These are phyloP conservation scores for Andrena trimmerana DNA, from an alignment of 2,888 invertebrate genomes.

Conservation along the genomic window DNA sequence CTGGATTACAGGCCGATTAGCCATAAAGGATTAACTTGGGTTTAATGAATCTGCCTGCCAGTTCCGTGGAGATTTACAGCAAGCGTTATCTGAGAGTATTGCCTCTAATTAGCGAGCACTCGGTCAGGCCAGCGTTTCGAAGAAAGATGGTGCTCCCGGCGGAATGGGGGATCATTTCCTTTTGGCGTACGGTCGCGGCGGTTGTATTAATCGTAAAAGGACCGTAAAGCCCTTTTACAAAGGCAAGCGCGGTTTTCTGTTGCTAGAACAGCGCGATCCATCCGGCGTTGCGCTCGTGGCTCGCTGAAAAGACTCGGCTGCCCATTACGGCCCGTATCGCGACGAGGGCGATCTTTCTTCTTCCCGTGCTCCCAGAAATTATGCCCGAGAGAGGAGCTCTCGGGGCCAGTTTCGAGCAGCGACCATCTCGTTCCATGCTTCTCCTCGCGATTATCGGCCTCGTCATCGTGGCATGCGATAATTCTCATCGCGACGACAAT, in stretches of 20 bases:
- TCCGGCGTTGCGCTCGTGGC: constrained; percentile 15
- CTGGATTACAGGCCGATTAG: not conserved
- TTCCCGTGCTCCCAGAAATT: constrained; percentile 48
- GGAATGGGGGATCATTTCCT: constrained; percentile 42
- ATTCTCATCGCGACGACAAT: constrained; percentile 59
- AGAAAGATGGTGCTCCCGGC: constrained; percentile 44
- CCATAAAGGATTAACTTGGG: not conserved
- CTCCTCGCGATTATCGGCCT: constrained; percentile 63
- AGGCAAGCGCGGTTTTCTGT: constrained; percentile 38
- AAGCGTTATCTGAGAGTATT: constrained; percentile 34
- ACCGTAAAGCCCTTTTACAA: constrained; percentile 54
- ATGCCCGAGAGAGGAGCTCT: constrained; percentile 47
- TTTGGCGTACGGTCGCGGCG: constrained; percentile 25
- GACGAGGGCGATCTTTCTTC: constrained; percentile 48
- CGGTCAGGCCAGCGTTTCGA: constrained; percentile 37
- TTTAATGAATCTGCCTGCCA: constrained; percentile 22
- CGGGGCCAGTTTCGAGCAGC: constrained; percentile 29
- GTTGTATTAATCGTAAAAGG: constrained; percentile 65
- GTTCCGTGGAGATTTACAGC: constrained; percentile 33
- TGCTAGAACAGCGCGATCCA: not conserved
- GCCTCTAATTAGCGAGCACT: constrained; percentile 53
- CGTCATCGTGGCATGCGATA: constrained; percentile 68
- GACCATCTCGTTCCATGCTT: constrained; percentile 23
- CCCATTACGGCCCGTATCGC: constrained; percentile 55
- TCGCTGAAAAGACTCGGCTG: constrained; percentile 25